phyloP scores from a whole-genome alignment of 2,113 vertebrate species.

The Raja brachyura region DNA sequence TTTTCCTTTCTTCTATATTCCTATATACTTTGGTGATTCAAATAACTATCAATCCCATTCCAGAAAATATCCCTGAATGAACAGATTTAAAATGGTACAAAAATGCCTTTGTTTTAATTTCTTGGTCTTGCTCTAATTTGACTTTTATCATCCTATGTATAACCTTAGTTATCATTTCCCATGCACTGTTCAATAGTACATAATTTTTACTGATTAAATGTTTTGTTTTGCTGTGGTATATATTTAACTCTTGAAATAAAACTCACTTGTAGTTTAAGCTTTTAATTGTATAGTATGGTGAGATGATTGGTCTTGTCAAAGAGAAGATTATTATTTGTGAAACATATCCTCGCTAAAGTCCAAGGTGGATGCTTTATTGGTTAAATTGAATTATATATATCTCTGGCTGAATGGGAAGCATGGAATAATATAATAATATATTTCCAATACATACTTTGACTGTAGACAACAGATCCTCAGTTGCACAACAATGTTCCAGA shows the following conservation, averaged over 20 bases:
- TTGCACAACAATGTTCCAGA: not conserved
- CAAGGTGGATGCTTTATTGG: too few relatives aligned
- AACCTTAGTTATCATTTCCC: too few relatives aligned
- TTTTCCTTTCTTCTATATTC: too few relatives aligned
- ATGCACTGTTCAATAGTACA: not conserved
- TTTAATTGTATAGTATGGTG: not conserved
- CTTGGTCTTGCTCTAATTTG: too few relatives aligned
- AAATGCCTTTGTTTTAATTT: too few relatives aligned
- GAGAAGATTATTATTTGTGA: not conserved
- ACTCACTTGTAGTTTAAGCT: not conserved
- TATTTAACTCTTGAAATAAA: not conserved
- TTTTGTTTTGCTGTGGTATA: not conserved
- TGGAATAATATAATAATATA: too few relatives aligned
- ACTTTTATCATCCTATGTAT: too few relatives aligned
- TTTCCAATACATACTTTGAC: not conserved
- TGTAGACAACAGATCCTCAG: not conserved
- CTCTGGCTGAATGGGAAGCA: not conserved
- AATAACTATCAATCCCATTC: too few relatives aligned
- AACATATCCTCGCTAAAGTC: not conserved
- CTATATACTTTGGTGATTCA: too few relatives aligned
- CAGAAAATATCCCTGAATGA: too few relatives aligned
- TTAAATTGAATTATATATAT: too few relatives aligned
- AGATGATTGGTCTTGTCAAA: not conserved
- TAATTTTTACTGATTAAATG: not conserved
- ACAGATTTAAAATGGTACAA: too few relatives aligned